These are phyloP conservation scores for Hoplostethus atlanticus DNA, from an alignment of 2,797 vertebrate species.

Conservation along the genomic window DNA sequence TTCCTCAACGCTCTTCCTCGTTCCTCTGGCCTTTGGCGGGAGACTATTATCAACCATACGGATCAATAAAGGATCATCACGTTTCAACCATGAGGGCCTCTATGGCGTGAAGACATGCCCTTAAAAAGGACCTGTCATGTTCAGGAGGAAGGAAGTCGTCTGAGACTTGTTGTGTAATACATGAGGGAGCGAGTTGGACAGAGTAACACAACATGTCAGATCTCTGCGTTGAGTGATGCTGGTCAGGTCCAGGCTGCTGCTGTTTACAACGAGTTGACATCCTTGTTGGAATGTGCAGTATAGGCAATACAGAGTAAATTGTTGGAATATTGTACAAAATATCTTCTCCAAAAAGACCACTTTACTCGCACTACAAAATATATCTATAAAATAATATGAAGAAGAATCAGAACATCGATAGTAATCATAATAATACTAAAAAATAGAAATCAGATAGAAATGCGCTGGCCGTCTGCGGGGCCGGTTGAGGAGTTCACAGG, in stretches of 20 bases:
- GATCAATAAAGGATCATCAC: slow-evolving; percentile 1
- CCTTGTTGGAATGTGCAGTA: slow-evolving; percentile 80
- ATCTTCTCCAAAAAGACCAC: slow-evolving; percentile 73
- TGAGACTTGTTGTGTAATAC: neutral
- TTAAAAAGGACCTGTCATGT: slow-evolving; percentile 40
- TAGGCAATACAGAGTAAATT: slow-evolving; percentile 67
- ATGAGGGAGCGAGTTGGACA: too few relatives aligned
- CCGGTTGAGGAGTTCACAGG: slow-evolving; percentile 44
- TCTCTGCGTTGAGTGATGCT: slow-evolving; percentile 33
- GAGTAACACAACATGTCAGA: too few relatives aligned
- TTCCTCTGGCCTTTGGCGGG: neutral
- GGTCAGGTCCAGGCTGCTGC: slow-evolving; percentile 28
- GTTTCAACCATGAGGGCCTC: neutral
- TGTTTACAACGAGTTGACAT: slow-evolving; percentile 60
- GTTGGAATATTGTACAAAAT: slow-evolving; percentile 79
- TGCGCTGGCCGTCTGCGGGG: slow-evolving; percentile 56
- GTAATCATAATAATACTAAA: slow-evolving; percentile 69
- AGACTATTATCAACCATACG: neutral
- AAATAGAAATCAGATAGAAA: slow-evolving; percentile 78
- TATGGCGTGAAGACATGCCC: slow-evolving; percentile 29
- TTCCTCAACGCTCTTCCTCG: neutral
- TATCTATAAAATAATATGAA: slow-evolving; percentile 75
- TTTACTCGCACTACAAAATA: slow-evolving; percentile 80
- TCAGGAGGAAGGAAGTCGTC: slow-evolving; percentile 6
- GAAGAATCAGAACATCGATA: slow-evolving; percentile 69